phyloP scores from a whole-genome alignment of 2,113 vertebrate genomes.

The Siphamia tubifer region DNA sequence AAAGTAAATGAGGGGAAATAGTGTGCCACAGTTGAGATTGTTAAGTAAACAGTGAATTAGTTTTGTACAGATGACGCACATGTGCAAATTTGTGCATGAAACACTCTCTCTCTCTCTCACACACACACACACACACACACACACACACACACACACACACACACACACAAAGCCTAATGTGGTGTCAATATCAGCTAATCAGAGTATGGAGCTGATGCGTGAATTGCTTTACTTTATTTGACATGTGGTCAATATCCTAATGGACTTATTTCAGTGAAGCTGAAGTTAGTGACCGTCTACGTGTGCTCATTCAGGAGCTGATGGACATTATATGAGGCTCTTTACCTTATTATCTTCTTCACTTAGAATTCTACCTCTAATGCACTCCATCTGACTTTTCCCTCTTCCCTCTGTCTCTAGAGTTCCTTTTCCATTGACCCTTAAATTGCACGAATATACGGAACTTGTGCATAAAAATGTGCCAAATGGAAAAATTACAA shows the following conservation, averaged over 20 bases:
- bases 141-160: background rate
- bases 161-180: background rate
- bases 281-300: background rate
- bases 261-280: slow-evolving; percentile 18
- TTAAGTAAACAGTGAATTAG: background rate
- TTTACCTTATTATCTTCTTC: slow-evolving; percentile 5
- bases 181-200: slow-evolving; percentile 12
- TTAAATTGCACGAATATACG: no score
- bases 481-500: no score
- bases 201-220: background rate
- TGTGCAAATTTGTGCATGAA: no score
- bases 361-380: background rate
- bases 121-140: background rate
- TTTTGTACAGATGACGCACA: background rate
- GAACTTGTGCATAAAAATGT: no score
- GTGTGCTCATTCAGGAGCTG: slow-evolving; percentile 1
- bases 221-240: slow-evolving; percentile 5
- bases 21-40: background rate
- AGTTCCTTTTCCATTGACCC: no score
- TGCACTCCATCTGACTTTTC: background rate
- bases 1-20: background rate
- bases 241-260: slow-evolving; percentile 9
- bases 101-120: no score
- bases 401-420: background rate
- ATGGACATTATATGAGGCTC: background rate